phyloP scores from a whole-genome alignment of 2,888 invertebrate genomes.

The Heliconius charithonia region DNA sequence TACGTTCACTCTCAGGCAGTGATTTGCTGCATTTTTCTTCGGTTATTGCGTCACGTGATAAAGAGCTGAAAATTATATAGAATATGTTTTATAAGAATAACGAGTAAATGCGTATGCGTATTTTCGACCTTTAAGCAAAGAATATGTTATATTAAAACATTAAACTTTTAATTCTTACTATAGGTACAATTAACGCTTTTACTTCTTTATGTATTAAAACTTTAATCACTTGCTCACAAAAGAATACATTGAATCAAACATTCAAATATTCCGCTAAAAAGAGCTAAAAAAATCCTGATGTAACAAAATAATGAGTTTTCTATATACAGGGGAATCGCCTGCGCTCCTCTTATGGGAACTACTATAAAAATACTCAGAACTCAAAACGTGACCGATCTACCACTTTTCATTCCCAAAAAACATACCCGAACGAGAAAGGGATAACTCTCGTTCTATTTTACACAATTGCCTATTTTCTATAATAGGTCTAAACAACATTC shows the following conservation, averaged over 20 bases:
- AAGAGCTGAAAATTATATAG: constrained; percentile 69
- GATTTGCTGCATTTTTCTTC: constrained; percentile 88
- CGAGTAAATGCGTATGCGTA: background rate
- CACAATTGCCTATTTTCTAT: too few relatives aligned
- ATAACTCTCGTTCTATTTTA: too few relatives aligned
- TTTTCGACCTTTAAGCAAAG: background rate
- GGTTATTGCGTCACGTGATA: constrained; percentile 87
- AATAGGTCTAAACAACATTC: too few relatives aligned
- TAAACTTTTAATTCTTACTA: too few relatives aligned
- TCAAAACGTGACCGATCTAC: too few relatives aligned
- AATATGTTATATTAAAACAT: too few relatives aligned
- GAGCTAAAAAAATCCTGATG: background rate
- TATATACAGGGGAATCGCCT: too few relatives aligned
- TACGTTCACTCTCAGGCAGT: constrained; percentile 84
- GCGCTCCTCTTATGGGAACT: too few relatives aligned
- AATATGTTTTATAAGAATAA: background rate
- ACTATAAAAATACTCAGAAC: too few relatives aligned
- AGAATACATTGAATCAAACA: background rate
- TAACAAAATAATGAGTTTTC: background rate
- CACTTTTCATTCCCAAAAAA: too few relatives aligned
- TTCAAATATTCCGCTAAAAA: background rate
- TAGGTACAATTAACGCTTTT: background rate
- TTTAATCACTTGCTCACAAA: background rate
- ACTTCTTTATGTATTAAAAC: background rate
- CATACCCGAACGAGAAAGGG: too few relatives aligned